phyloP scores from a whole-genome alignment of 2,113 vertebrate genomes.

The Odocoileus hemionus region DNA sequence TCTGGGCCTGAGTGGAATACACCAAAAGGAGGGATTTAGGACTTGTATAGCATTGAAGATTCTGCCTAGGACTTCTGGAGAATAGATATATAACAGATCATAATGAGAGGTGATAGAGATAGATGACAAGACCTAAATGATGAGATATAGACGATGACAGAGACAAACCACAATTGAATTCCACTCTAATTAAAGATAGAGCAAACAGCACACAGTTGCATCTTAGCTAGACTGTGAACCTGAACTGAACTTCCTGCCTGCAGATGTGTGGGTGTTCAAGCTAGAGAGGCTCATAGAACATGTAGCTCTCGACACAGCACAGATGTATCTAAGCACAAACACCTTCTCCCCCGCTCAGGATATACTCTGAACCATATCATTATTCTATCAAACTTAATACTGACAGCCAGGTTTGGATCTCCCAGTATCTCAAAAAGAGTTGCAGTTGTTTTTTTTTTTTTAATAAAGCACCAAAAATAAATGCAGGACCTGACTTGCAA shows the following conservation, averaged over 20 bases:
- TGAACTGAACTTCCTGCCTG: background rate
- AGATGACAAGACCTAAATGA: background rate
- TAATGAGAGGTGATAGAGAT: background rate
- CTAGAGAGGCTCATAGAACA: background rate
- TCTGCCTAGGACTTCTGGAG: background rate
- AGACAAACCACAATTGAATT: background rate
- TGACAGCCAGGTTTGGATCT: background rate
- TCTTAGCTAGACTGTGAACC: background rate
- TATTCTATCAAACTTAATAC: background rate
- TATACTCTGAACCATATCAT: background rate
- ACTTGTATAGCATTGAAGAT: background rate
- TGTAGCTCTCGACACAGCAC: background rate
- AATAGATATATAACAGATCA: background rate
- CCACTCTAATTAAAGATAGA: slow-evolving; percentile 13
- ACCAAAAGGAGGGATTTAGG: background rate
- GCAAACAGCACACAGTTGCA: background rate
- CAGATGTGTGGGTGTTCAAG: background rate
- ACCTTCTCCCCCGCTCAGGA: background rate
- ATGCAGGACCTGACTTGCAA: background rate
- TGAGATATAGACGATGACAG: background rate
- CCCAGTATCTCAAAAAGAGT: background rate
- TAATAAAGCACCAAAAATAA: background rate
- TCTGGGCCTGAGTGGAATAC: background rate
- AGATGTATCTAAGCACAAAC: background rate
- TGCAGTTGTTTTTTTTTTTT: background rate